Evolutionary conservation across 1,140 invertebrate genomes (phyloP).

Genomic region (Stenopsyche tienmushanensis): DNA sequence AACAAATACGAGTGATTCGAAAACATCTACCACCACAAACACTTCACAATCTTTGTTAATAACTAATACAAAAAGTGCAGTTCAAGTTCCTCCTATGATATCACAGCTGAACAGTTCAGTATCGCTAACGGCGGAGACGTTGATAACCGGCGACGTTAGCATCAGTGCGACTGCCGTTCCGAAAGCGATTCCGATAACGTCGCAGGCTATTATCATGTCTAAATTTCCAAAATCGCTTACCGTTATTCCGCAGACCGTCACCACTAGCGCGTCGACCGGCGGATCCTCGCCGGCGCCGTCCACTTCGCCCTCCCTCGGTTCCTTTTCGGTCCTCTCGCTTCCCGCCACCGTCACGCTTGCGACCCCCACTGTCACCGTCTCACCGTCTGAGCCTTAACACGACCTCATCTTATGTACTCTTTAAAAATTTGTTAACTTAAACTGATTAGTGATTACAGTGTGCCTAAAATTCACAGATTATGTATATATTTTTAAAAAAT

Average conservation of each 20-base stretch:
- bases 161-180: conserved; percentile 28
- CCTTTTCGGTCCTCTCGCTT: conserved; percentile 9
- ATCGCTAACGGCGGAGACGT: conserved; percentile 45
- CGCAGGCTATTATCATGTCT: conserved; percentile 56
- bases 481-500: conserved; percentile 38
- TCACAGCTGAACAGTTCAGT: conserved; percentile 44
- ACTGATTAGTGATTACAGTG: conserved; percentile 45
- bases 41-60: conserved; percentile 45
- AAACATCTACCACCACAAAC: conserved; percentile 39
- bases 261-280: neutral
- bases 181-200: conserved; percentile 37
- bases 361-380: conserved; percentile 26
- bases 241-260: conserved; percentile 65
- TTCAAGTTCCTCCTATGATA: conserved; percentile 19
- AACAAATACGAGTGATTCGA: conserved; percentile 36
- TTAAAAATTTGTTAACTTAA: conserved; percentile 38
- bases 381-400: conserved; percentile 53
- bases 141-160: conserved; percentile 19
- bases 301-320: conserved; percentile 12
- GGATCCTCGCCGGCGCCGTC: conserved; percentile 19
- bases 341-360: neutral
- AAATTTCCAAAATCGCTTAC: conserved; percentile 76
- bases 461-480: conserved; percentile 37
- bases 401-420: conserved; percentile 36
- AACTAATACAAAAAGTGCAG: conserved; percentile 26